Evolutionary conservation across 2,797 vertebrate species (phyloP).

Genomic region (Phyllotis vaccarum): DNA sequence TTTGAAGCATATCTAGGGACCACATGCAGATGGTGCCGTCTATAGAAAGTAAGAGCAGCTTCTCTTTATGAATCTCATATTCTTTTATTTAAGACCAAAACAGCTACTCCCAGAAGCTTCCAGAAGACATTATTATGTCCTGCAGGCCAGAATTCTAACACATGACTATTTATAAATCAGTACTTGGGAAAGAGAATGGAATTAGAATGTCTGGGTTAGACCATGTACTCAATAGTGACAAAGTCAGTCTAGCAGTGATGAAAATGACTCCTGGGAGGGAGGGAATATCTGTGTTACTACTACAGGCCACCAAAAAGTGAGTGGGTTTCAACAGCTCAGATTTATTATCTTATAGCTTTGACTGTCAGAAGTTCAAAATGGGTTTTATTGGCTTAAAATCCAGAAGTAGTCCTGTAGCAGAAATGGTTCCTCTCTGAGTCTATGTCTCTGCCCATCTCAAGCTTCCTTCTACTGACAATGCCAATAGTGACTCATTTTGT

Average conservation of each 20-base stretch:
- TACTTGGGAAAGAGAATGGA: neutral
- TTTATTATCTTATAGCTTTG: slow-evolving; percentile 2
- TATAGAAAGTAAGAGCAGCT: neutral
- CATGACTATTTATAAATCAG: slow-evolving; percentile 7
- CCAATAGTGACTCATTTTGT: neutral
- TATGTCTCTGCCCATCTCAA: neutral
- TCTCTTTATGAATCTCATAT: neutral
- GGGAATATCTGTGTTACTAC: neutral
- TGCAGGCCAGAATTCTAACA: neutral
- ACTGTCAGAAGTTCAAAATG: slow-evolving; percentile 5
- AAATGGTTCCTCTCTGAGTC: neutral
- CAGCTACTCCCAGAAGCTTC: slow-evolving; percentile 3
- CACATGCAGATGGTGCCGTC: neutral
- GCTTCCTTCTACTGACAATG: neutral
- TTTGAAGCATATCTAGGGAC: neutral
- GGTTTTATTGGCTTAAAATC: neutral
- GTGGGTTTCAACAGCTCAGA: neutral
- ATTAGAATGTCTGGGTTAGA: neutral
- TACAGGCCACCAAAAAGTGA: neutral
- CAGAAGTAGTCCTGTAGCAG: neutral
- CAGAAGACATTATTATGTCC: neutral
- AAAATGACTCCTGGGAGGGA: neutral
- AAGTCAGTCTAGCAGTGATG: neutral
- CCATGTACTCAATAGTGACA: neutral
- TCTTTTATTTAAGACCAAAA: neutral